Base-by-base conservation (phyloP, 2,113 vertebrate genomes). In the Myiagra hebetior region DNA sequence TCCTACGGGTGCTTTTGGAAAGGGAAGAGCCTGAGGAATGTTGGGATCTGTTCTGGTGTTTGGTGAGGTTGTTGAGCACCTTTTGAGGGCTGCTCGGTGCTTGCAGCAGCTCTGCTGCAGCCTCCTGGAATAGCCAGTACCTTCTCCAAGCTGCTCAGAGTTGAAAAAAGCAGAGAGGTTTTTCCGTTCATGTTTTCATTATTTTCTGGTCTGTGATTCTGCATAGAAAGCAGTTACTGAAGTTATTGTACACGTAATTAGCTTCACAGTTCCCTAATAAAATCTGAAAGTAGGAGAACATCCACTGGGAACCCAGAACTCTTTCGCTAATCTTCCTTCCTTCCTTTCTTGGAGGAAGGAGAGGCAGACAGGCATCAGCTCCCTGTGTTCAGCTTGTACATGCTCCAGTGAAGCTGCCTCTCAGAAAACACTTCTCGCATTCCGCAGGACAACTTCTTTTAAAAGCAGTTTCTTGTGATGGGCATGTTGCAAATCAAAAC, bases 1-100 rank as follows among this genome's bases (percentile, higher is more conserved):
- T 28, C 1, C 0, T 22, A 0, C 0, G 0, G 24, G 1, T 20
- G 17, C 4, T 65, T 46, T 39, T 46, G 3, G 2, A 30, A 57
- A 65, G 42, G 2, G 4, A 60, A 33, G 73, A 33, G 18, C 8
- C 0, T 30, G 28, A 67, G 52, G 21, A 42, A 2, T 3, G 8
- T 1, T 35, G 24, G n/a, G 33, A 8, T 87, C 60, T 72, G 31
- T 37, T 68, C 28, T 65, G n/a, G 22, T 37, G n/a, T 24, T 59
- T 20, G 56, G 6, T 64, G 50, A 13, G 20, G 11, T 2, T 49
- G 46, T 49, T n/a, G 31, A 46, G 49, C 24, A 16, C 3, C 41
- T 62, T 23, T 31, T 6, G 53, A 2, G 50, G 21, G 27, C 30
- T 63, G 28, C 55, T 65, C 0, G 0, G 46, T 49, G 11, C 64